Conservation (phyloP, 2,797 vertebrate genomes). For the Crenichthys baileyi region DNA sequence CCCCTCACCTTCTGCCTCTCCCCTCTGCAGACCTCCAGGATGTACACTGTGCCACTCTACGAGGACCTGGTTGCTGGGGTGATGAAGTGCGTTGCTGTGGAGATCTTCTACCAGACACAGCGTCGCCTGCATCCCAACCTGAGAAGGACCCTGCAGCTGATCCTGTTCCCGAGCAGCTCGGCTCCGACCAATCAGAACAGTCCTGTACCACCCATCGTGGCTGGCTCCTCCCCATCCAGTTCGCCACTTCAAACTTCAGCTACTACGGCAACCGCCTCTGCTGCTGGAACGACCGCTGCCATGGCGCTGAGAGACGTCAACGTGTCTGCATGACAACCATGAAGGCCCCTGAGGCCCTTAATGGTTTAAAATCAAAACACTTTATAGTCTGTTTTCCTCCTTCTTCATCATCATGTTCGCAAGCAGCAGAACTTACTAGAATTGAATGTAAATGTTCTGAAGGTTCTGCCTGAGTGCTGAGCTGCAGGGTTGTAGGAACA, state of each 20-base stretch:
- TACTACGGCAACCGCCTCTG: constrained; percentile 19
- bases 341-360: background rate
- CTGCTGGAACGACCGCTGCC: constrained; percentile 66
- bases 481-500: background rate
- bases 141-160: constrained; percentile 91
- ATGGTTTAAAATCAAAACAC: background rate
- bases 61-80: constrained; percentile 94
- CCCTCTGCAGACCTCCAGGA: constrained; percentile 89
- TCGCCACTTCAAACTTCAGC: constrained; percentile 39
- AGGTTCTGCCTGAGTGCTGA: background rate
- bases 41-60: constrained; percentile 97
- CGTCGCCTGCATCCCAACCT: constrained; percentile 93
- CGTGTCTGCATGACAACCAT: constrained; percentile 85
- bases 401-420: background rate
- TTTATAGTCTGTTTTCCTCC: background rate
- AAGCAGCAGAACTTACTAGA: background rate
- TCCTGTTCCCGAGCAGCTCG: constrained; percentile 86
- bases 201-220: constrained; percentile 31
- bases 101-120: constrained; percentile 95
- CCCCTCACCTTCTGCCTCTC: background rate
- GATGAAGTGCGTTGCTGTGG: constrained; percentile 92
- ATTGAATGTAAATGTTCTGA: background rate
- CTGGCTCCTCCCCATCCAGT: constrained; percentile 46
- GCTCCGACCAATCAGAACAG: constrained; percentile 68
- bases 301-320: constrained; percentile 92